A percentile compares a stretch with the other conserved stretches of the same genome.
Evolutionary conservation across 1,140 invertebrate genomes (phyloP).

Genomic region (Drosophila carrolli): DNA sequence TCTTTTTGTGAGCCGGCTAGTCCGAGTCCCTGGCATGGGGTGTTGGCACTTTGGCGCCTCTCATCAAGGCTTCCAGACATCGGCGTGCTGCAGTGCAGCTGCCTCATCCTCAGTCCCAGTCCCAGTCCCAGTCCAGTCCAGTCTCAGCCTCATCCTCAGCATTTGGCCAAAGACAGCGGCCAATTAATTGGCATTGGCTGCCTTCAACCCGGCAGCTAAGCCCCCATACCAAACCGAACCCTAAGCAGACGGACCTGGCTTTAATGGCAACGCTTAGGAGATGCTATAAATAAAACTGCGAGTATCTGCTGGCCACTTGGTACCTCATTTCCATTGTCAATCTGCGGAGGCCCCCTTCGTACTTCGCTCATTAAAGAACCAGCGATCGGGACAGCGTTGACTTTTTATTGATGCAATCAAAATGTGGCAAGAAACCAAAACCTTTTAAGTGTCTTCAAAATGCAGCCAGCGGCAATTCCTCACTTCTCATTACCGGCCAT

Average conservation of each 20-base stretch:
- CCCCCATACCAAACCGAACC: constrained; percentile 1
- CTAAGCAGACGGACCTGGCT: constrained; percentile 34
- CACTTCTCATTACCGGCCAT: constrained; percentile 58
- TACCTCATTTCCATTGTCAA: constrained; percentile 79
- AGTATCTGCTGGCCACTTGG: constrained; percentile 48
- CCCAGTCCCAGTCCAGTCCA: neutral
- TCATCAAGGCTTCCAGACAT: constrained; percentile 70
- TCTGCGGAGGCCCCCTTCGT: constrained; percentile 44
- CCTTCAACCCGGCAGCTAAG: constrained; percentile 1
- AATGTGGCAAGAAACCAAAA: constrained; percentile 58
- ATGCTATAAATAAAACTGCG: constrained; percentile 74
- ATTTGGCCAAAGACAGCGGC: constrained; percentile 75
- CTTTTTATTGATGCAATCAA: constrained; percentile 79
- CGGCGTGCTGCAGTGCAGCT: constrained; percentile 24
- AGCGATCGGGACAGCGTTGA: constrained; percentile 24
- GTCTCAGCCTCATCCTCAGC: constrained; percentile 11
- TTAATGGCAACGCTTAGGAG: constrained; percentile 80
- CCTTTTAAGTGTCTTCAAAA: constrained; percentile 68
- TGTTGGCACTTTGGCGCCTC: constrained; percentile 81
- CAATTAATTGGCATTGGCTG: constrained; percentile 73
- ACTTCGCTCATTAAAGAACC: constrained; percentile 64
- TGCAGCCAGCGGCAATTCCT: constrained; percentile 72
- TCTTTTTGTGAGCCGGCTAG: constrained; percentile 12
- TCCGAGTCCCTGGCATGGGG: constrained; percentile 46
- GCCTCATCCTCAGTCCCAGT: neutral